These are phyloP conservation scores for Zaprionus tsacasi DNA, from an alignment of 1,140 invertebrate genomes.

Conservation along the genomic window DNA sequence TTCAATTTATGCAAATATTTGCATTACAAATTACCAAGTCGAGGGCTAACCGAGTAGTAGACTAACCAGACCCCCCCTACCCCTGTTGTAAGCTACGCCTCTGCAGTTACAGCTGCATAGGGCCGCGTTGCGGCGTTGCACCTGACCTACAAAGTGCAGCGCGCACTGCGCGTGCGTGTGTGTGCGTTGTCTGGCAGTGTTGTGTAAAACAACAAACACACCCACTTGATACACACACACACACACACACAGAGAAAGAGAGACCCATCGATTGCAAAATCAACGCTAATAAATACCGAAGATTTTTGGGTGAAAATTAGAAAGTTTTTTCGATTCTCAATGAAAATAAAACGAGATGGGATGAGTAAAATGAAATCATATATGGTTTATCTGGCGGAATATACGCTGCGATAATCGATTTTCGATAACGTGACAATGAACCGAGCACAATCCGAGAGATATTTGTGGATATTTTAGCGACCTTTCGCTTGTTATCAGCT, in stretches of 20 bases:
- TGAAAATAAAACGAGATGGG: not conserved
- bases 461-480: too few species aligned
- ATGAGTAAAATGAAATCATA: too few species aligned
- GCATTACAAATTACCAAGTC: slow-evolving; percentile 67
- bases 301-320: slow-evolving; percentile 46
- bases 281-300: slow-evolving; percentile 23
- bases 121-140: slow-evolving; percentile 56
- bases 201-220: slow-evolving; percentile 68
- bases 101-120: slow-evolving; percentile 46
- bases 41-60: slow-evolving; percentile 31
- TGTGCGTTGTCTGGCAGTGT: slow-evolving; percentile 35
- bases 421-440: not conserved
- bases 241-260: slow-evolving; percentile 14
- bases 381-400: too few species aligned
- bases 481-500: slow-evolving; percentile 14
- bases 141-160: slow-evolving; percentile 68
- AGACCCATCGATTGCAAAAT: slow-evolving; percentile 40
- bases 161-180: slow-evolving; percentile 5
- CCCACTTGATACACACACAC: slow-evolving; percentile 61
- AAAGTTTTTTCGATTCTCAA: slow-evolving; percentile 27
- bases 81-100: not conserved
- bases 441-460: not conserved
- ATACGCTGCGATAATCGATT: not conserved
- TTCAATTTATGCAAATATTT: slow-evolving; percentile 75
- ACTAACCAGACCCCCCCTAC: too few species aligned